Conservation (phyloP, 2,797 vertebrate species). For the Uromys caudimaculatus region DNA sequence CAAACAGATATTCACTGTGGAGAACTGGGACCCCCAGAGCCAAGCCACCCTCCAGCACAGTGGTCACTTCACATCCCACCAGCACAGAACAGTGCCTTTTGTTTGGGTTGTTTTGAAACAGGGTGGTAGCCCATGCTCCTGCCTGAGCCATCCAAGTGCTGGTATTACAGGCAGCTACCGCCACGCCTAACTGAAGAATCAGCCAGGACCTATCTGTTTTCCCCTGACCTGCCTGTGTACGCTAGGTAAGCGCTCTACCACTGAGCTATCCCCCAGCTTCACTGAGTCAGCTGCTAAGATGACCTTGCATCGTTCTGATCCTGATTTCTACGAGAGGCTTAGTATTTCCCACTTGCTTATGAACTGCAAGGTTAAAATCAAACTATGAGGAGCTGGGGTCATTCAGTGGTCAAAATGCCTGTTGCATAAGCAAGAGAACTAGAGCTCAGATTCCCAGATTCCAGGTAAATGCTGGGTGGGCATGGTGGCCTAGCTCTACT, state of each 20-base stretch:
- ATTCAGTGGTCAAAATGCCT: not conserved
- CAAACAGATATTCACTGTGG: not conserved
- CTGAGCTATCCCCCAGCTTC: not conserved
- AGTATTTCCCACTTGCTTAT: not conserved
- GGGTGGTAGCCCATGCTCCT: not conserved
- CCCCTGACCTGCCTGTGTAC: no score
- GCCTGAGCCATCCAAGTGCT: not conserved
- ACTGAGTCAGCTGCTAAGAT: not conserved
- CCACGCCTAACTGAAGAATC: not conserved
- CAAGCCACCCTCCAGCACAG: rapidly evolving
- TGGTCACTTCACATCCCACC: no score
- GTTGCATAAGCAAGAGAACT: not conserved
- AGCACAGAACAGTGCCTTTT: no score
- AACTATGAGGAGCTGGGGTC: not conserved
- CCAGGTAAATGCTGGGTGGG: not conserved
- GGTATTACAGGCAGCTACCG: not conserved
- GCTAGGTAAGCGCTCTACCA: not conserved
- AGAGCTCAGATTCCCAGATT: not conserved
- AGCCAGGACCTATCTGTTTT: not conserved
- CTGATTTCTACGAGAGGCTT: not conserved
- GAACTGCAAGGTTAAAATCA: not conserved
- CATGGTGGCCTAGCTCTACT: not conserved
- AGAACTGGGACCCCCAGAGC: not conserved
- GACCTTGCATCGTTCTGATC: not conserved
- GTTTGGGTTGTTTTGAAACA: no score